A percentile compares a stretch with the other conserved stretches of the same genome.
Evolutionary conservation across 1,140 invertebrate species (phyloP).

Genomic region (Phortica variegata): DNA sequence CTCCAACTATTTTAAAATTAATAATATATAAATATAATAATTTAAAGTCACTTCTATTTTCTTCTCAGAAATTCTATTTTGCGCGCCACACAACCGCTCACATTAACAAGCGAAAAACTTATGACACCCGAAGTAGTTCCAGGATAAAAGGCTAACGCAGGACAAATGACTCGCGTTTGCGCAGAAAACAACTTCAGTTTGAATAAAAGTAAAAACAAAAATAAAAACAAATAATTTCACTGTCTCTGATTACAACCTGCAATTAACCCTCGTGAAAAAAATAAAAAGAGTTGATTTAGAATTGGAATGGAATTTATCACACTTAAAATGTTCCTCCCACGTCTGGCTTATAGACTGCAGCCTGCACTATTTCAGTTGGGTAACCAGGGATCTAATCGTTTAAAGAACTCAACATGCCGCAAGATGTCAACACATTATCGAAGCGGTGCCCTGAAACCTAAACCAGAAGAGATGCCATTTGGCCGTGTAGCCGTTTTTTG

Average conservation of each 20-base stretch:
- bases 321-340: constrained; percentile 30
- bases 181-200: too few relatives aligned
- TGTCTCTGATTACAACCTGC: not conserved
- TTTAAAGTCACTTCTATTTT: too few relatives aligned
- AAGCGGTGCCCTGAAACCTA: constrained; percentile 59
- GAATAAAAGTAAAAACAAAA: too few relatives aligned
- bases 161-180: too few relatives aligned
- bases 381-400: constrained; percentile 5
- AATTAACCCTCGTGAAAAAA: not conserved
- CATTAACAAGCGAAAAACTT: too few relatives aligned
- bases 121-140: too few relatives aligned
- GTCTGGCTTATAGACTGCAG: constrained; percentile 23
- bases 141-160: too few relatives aligned
- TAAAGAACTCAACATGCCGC: constrained; percentile 9
- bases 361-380: constrained; percentile 13
- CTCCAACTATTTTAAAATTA: too few relatives aligned
- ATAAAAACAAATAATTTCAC: too few relatives aligned
- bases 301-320: not conserved
- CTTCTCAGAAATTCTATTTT: too few relatives aligned
- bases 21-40: too few relatives aligned
- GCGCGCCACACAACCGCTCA: too few relatives aligned
- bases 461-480: constrained; percentile 73
- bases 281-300: not conserved
- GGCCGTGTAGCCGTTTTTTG: constrained; percentile 78
- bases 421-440: constrained; percentile 33